Conservation (phyloP, 2,113 vertebrate genomes). For the Conger conger region DNA sequence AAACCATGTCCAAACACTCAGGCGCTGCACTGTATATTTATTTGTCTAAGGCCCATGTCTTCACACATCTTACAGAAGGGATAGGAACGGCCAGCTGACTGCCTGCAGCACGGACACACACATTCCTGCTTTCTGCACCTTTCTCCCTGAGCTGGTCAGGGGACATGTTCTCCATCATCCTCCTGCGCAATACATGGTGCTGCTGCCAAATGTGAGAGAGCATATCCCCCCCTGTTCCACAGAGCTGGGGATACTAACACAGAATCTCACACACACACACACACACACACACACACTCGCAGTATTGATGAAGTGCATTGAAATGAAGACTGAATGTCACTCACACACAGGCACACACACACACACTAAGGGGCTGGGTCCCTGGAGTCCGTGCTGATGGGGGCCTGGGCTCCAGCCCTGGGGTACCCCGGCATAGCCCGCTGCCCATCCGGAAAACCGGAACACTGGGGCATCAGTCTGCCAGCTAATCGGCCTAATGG, state of each 20-base stretch:
- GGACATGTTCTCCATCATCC: not conserved
- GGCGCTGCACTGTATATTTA: slow-evolving; percentile 29
- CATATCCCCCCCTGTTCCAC: not conserved
- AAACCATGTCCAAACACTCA: too few species aligned
- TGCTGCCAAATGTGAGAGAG: not conserved
- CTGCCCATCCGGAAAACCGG: slow-evolving; percentile 55
- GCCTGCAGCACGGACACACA: slow-evolving; percentile 38
- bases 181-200: not conserved
- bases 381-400: slow-evolving; percentile 13
- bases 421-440: slow-evolving; percentile 11
- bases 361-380: slow-evolving; percentile 24
- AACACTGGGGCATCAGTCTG: slow-evolving; percentile 60
- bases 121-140: not conserved
- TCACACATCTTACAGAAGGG: slow-evolving; percentile 22
- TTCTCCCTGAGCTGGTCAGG: not conserved
- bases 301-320: not conserved
- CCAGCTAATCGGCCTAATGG: slow-evolving; percentile 59
- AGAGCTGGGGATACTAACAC: not conserved
- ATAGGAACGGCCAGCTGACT: slow-evolving; percentile 39
- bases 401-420: slow-evolving; percentile 36
- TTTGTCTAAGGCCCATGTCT: slow-evolving; percentile 46
- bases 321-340: not conserved
- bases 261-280: not conserved
- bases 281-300: not conserved
- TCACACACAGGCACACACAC: not conserved